A percentile compares a stretch with the other conserved stretches of the same genome.
Evolutionary conservation across 2,888 invertebrate genomes (phyloP).

Genomic region (Furcula furcula): DNA sequence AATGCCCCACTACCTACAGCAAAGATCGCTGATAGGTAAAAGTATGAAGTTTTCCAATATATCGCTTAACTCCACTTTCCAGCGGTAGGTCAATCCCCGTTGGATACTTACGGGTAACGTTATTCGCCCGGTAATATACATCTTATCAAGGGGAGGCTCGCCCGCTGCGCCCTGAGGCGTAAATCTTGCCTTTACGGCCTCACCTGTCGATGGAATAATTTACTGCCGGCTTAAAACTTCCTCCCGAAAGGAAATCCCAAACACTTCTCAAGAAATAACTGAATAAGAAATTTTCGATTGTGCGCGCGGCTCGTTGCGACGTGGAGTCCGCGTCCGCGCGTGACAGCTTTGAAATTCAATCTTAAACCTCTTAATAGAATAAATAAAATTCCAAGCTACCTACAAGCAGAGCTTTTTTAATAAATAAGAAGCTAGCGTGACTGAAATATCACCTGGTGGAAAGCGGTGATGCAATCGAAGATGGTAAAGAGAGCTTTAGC

Average conservation of each 20-base stretch:
- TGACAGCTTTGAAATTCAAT: conserved; percentile 60
- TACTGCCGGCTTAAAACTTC: conserved; percentile 80
- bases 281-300: conserved; percentile 75
- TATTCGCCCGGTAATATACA: conserved; percentile 73
- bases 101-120: conserved; percentile 66
- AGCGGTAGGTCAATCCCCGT: conserved; percentile 59
- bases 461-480: too few relatives aligned
- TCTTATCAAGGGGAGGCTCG: conserved; percentile 72
- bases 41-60: conserved; percentile 59
- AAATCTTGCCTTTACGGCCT: conserved; percentile 81
- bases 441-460: too few relatives aligned
- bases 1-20: too few relatives aligned
- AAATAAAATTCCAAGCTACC: conserved; percentile 51
- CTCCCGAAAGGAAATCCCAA: conserved; percentile 73
- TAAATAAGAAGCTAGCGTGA: too few relatives aligned
- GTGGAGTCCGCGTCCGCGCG: conserved; percentile 37
- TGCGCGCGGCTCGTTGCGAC: conserved; percentile 41
- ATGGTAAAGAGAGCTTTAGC: conserved; percentile 27
- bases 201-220: conserved; percentile 81
- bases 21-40: conserved; percentile 39
- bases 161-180: conserved; percentile 69
- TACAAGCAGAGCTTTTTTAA: conserved; percentile 26
- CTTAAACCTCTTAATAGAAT: conserved; percentile 62
- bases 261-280: conserved; percentile 78
- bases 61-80: conserved; percentile 50